Conservation (phyloP, 1,140 invertebrate species). For the Panulirus ornatus region DNA sequence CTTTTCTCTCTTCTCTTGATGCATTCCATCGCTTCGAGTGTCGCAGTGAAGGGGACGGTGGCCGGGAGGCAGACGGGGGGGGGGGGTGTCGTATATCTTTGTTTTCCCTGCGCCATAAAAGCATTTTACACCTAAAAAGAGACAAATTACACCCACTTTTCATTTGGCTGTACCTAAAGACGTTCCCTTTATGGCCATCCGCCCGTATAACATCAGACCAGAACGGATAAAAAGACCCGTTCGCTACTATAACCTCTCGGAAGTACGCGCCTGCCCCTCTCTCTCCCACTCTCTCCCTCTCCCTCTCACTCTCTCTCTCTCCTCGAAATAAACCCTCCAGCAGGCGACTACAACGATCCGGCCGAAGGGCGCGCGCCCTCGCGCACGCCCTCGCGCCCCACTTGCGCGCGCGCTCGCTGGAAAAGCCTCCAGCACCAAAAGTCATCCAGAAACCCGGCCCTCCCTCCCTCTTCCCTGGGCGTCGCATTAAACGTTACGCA, state of each 20-base stretch:
- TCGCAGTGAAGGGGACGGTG: too few species aligned
- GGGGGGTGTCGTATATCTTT: background rate
- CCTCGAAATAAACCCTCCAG: too few species aligned
- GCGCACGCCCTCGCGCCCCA: too few species aligned
- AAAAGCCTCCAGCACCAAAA: too few species aligned
- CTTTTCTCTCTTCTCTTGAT: too few species aligned
- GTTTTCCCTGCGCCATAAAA: background rate
- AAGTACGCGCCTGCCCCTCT: too few species aligned
- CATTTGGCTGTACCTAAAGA: slow-evolving; percentile 5
- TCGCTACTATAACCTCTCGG: background rate
- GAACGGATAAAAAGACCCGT: background rate
- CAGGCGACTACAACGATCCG: too few species aligned
- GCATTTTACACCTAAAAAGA: slow-evolving; percentile 48
- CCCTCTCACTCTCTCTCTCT: background rate
- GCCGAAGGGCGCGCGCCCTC: too few species aligned
- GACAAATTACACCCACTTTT: slow-evolving; percentile 38
- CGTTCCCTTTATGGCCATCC: slow-evolving; percentile 18
- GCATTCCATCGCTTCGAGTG: background rate
- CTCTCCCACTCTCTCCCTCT: background rate
- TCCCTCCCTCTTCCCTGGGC: background rate
- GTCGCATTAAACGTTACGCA: too few species aligned
- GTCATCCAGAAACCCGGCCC: too few species aligned
- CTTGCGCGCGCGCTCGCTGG: too few species aligned
- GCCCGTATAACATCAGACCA: background rate
- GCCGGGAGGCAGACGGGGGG: background rate